A percentile compares a stretch with the other conserved stretches of the same genome.
Conservation (phyloP, 2,113 vertebrate species). For the Dicrurus megarhynchus region DNA sequence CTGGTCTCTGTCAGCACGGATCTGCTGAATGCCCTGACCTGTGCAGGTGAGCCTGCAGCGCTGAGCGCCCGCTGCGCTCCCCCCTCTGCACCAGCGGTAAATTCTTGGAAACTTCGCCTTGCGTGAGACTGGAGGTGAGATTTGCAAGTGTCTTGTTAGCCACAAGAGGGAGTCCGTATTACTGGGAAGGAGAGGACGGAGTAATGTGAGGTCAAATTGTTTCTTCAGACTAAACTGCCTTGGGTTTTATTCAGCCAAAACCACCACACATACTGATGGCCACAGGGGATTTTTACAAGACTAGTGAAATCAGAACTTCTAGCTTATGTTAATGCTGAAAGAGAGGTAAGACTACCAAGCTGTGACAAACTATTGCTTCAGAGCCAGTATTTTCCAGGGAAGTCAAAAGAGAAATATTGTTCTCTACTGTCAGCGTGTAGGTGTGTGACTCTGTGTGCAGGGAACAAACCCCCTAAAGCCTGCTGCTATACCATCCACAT, state of each 20-base stretch:
- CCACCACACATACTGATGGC: background rate
- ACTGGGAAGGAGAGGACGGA: background rate
- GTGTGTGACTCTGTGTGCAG: background rate
- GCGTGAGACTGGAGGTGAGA: rapidly evolving
- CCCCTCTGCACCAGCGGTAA: rapidly evolving
- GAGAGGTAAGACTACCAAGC: background rate
- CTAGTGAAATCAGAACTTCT: background rate
- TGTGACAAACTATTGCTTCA: background rate
- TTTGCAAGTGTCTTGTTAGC: rapidly evolving
- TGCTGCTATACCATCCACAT: background rate
- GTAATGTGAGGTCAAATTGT: background rate
- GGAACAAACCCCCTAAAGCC: background rate
- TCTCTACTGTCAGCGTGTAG: background rate
- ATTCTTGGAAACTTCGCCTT: rapidly evolving
- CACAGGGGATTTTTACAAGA: rapidly evolving
- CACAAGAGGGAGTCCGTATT: background rate
- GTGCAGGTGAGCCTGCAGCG: background rate
- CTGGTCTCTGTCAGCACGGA: no score
- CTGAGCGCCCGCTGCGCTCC: rapidly evolving
- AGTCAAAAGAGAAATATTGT: background rate
- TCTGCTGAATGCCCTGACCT: background rate
- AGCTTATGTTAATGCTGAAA: background rate
- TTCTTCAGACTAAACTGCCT: background rate
- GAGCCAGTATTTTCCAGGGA: background rate
- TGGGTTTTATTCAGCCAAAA: background rate